phyloP scores from a whole-genome alignment of 1,140 invertebrate genomes.

The Muscidifurax raptorellus region DNA sequence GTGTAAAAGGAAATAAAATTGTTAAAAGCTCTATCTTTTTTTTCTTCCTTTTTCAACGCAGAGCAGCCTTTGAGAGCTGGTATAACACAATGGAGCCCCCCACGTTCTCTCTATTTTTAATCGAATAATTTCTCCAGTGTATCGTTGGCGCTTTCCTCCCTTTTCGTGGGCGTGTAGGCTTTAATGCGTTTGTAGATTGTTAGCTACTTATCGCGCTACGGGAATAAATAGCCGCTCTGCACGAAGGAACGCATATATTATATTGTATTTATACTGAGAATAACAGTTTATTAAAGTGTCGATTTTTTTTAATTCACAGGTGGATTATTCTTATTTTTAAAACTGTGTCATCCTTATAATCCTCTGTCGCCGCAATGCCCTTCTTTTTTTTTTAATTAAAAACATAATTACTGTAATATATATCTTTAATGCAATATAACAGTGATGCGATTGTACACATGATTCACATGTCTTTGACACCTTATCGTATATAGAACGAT shows the following conservation, averaged over 20 bases:
- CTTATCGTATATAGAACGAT: too few species aligned
- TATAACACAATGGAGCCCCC: background rate
- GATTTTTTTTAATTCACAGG: background rate
- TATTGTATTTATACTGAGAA: conserved; percentile 15
- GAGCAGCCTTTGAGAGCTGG: background rate
- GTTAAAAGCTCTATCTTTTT: background rate
- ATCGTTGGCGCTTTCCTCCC: background rate
- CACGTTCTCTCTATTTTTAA: too few species aligned
- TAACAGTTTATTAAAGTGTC: conserved; percentile 11
- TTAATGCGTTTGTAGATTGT: background rate
- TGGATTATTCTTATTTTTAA: background rate
- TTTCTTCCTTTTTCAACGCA: background rate
- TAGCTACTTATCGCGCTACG: background rate
- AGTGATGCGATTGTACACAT: too few species aligned
- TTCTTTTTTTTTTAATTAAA: background rate
- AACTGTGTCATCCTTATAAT: too few species aligned
- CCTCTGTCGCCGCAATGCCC: too few species aligned
- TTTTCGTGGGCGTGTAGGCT: too few species aligned
- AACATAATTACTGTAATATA: background rate
- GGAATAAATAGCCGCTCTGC: background rate
- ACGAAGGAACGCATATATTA: background rate
- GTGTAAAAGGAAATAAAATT: background rate
- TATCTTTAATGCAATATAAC: background rate
- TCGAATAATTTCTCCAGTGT: background rate
- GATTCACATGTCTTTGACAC: too few species aligned